Percentiles rank a stretch among this genome's conserved stretches.
Evolutionary conservation across 2,888 invertebrate genomes (phyloP).

Genomic region (Neoscelio sp.): DNA sequence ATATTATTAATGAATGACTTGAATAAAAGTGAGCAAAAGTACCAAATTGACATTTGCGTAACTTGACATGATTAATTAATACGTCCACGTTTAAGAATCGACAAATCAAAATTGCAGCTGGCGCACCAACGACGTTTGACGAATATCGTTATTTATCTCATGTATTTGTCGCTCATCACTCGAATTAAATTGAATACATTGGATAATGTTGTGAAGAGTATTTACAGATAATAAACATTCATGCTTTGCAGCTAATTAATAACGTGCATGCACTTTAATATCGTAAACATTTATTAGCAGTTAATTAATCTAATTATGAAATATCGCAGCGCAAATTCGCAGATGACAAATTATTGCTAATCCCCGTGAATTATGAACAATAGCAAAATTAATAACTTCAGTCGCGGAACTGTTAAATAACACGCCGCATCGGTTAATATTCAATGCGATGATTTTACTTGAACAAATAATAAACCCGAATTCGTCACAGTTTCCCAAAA

Average conservation of each 20-base stretch:
- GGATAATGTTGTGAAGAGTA: slow-evolving; percentile 61
- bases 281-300: slow-evolving; percentile 58
- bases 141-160: slow-evolving; percentile 55
- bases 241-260: slow-evolving; percentile 62
- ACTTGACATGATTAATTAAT: slow-evolving; percentile 49
- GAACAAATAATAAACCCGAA: too few species aligned
- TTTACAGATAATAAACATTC: slow-evolving; percentile 62
- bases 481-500: background rate
- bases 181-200: slow-evolving; percentile 58
- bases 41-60: slow-evolving; percentile 23
- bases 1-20: too few species aligned
- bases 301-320: slow-evolving; percentile 62
- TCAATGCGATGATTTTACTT: background rate
- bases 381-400: slow-evolving; percentile 28
- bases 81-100: background rate
- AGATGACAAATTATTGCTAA: slow-evolving; percentile 33
- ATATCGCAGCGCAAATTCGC: slow-evolving; percentile 33
- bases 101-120: slow-evolving; percentile 8
- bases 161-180: slow-evolving; percentile 59
- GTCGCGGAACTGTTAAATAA: slow-evolving; percentile 12
- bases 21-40: too few species aligned
- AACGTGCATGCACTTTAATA: slow-evolving; percentile 62
- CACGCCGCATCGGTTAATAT: slow-evolving; percentile 21
- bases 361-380: slow-evolving; percentile 25
- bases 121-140: slow-evolving; percentile 47